These are phyloP conservation scores for Diplodus sargus DNA, from an alignment of 2,797 vertebrate species.

Conservation along the genomic window DNA sequence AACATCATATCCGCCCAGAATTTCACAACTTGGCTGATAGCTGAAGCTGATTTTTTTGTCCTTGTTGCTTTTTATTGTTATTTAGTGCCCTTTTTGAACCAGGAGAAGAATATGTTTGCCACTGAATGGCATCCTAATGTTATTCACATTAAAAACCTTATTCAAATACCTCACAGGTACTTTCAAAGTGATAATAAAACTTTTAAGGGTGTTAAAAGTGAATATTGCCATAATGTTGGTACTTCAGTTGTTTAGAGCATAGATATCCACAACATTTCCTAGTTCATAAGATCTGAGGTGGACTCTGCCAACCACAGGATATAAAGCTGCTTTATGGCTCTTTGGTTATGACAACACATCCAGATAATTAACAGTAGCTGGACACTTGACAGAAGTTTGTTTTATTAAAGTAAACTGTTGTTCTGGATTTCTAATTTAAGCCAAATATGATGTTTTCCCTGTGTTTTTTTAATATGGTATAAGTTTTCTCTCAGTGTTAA, in stretches of 20 bases:
- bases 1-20: too few relatives aligned
- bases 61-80: too few relatives aligned
- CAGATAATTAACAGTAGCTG: neutral
- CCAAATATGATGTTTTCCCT: neutral
- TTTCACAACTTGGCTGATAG: too few relatives aligned
- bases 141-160: too few relatives aligned
- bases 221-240: neutral
- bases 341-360: neutral
- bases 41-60: too few relatives aligned
- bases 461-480: too few relatives aligned
- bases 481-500: slow-evolving; percentile 1
- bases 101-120: too few relatives aligned
- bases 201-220: neutral
- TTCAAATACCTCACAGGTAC: neutral
- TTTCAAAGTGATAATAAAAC: neutral
- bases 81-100: too few relatives aligned
- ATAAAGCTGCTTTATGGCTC: slow-evolving; percentile 13
- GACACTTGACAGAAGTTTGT: neutral
- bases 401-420: neutral
- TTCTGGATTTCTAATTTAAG: neutral
- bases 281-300: neutral
- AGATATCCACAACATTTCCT: neutral
- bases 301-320: neutral
- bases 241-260: neutral
- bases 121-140: too few relatives aligned